A percentile compares a stretch with the other conserved stretches of the same genome.
phyloP scores from a whole-genome alignment of 2,888 invertebrate genomes.

The Bhutanitis thaidina region DNA sequence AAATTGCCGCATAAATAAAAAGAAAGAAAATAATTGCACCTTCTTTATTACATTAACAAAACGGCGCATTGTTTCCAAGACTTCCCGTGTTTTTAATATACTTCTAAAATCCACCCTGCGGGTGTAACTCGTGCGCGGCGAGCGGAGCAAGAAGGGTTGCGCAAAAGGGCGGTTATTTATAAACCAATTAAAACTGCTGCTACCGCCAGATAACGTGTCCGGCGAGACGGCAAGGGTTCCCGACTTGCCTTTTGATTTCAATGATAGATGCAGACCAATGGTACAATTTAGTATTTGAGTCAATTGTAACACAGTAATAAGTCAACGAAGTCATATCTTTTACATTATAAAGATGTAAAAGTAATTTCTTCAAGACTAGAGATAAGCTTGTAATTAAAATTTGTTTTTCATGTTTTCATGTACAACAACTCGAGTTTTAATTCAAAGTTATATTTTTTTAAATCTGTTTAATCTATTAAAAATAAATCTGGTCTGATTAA shows the following conservation, averaged over 20 bases:
- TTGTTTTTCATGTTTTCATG: too few species aligned
- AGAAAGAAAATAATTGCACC: constrained; percentile 33
- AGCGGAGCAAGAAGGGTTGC: constrained; percentile 47
- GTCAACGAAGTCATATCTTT: too few species aligned
- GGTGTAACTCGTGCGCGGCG: constrained; percentile 44
- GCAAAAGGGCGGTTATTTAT: constrained; percentile 63
- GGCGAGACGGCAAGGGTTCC: constrained; percentile 37
- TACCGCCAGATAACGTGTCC: constrained; percentile 56
- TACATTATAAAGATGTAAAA: too few species aligned
- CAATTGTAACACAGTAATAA: too few species aligned
- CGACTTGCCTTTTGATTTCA: constrained; percentile 9
- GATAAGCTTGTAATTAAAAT: too few species aligned
- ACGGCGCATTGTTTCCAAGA: constrained; percentile 52
- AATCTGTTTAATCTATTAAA: too few species aligned
- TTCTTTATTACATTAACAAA: constrained; percentile 30
- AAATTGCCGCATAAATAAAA: constrained; percentile 16
- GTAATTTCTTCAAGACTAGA: too few species aligned
- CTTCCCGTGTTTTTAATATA: constrained; percentile 44
- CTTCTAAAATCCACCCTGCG: constrained; percentile 36
- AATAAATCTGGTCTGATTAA: too few species aligned
- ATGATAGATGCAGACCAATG: constrained; percentile 5
- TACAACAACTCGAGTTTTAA: too few species aligned
- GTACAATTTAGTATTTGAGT: background rate
- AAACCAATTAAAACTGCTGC: constrained; percentile 75
- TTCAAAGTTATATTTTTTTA: too few species aligned